Evolutionary conservation across 2,888 invertebrate species (phyloP).

Genomic region (Drosophila siamana): DNA sequence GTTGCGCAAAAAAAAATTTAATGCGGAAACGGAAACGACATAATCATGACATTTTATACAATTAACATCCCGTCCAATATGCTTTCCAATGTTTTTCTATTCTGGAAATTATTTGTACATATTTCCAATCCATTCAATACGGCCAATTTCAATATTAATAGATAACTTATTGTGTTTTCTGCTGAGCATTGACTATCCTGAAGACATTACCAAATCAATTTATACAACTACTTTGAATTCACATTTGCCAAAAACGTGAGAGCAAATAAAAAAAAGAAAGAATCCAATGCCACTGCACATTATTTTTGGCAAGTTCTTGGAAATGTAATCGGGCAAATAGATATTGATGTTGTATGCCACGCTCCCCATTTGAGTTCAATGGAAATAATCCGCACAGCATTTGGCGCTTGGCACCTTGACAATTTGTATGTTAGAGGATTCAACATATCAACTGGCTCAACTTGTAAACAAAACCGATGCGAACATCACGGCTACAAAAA

Average conservation of each 20-base stretch:
- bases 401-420: slow-evolving; percentile 77
- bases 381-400: slow-evolving; percentile 57
- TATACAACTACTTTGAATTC: slow-evolving; percentile 27
- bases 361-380: slow-evolving; percentile 33
- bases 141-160: not conserved
- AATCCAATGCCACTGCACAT: slow-evolving; percentile 28
- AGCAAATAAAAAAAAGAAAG: not conserved
- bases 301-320: slow-evolving; percentile 27
- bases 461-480: slow-evolving; percentile 59
- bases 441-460: slow-evolving; percentile 48
- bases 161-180: slow-evolving; percentile 4
- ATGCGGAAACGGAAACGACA: not conserved
- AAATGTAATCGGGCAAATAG: slow-evolving; percentile 62
- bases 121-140: no score
- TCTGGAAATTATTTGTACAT: not conserved
- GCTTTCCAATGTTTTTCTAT: not conserved
- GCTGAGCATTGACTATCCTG: slow-evolving; percentile 9
- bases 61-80: not conserved
- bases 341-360: slow-evolving; percentile 64
- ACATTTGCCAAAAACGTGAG: slow-evolving; percentile 15
- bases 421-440: slow-evolving; percentile 61
- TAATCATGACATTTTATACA: not conserved
- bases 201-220: slow-evolving; percentile 27
- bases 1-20: not conserved
- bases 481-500: slow-evolving; percentile 16